Evolutionary conservation across 2,797 vertebrate species (phyloP).

Genomic region (Phalanger gymnotis): DNA sequence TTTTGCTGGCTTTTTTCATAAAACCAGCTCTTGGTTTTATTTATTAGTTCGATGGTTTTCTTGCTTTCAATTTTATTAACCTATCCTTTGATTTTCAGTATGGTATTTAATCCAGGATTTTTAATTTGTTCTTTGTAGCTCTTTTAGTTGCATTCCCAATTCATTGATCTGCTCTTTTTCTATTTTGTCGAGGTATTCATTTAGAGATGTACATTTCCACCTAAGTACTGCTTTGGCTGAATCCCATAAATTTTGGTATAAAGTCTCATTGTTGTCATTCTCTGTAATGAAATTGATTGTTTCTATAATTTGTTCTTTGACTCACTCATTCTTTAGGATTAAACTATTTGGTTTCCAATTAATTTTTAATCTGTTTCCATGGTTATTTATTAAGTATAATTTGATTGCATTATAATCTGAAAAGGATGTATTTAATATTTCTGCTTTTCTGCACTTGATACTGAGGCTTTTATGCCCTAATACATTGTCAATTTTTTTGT

Average conservation of each 20-base stretch:
- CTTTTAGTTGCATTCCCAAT: neutral
- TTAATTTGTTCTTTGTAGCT: neutral
- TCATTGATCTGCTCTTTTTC: neutral
- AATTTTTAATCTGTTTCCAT: too few species aligned
- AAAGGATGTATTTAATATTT: too few species aligned
- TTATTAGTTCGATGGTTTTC: neutral
- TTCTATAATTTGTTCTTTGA: neutral
- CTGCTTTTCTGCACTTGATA: too few species aligned
- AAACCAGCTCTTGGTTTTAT: neutral
- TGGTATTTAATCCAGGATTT: neutral
- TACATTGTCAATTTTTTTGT: too few species aligned
- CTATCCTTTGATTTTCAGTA: neutral
- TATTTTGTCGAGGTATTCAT: neutral
- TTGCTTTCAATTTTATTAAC: neutral
- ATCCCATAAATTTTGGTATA: neutral
- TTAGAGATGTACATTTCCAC: neutral
- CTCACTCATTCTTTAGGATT: neutral
- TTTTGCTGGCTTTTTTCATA: neutral
- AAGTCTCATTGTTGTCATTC: neutral
- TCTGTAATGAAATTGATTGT: neutral
- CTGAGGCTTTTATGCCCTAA: too few species aligned
- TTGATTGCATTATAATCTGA: too few species aligned
- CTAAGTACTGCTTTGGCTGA: neutral
- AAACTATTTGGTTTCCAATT: too few species aligned
- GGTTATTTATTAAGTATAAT: too few species aligned